Base-by-base conservation (phyloP, 2,888 invertebrate genomes). In the Nomada fabriciana region DNA sequence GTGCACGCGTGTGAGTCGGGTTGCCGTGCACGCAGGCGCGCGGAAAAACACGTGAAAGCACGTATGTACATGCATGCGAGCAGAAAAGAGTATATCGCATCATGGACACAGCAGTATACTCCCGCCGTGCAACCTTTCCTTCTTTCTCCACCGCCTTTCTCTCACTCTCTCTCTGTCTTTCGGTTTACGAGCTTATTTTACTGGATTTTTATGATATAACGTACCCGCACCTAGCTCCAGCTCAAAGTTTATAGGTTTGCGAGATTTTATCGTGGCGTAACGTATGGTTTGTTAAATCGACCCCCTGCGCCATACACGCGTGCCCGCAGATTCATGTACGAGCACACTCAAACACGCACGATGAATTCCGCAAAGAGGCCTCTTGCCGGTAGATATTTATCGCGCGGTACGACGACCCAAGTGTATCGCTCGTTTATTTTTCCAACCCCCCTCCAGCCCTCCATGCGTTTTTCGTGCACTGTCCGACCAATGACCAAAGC, bases 121-220 rank as follows among this genome's bases (percentile, higher is more conserved):
- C 43, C 43, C 47, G 52, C 11, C 20, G 50, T 42, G 57, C 29
- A 61, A 64, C 50, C 61, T 50, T 69, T 63, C 69, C 63, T 55
- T 53, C 65, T 20, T 75, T 59, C 67, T 42, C 43, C 59, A 25
- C 23, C 69, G 25, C 25, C 25, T 25, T 2, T 70, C 68, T 80
- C 76, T 68, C 76, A 79, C 83, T 70, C 68, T 80, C 76, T 68
- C 76, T 80, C 83, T 76, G 60, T 79, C 80, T 69, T 89, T 83
- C 90, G 87, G 88, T 93, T 93, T 93, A 93, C 93, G 93, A 93
- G 92, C 92, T 92, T 92, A 93, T 93, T 93, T 93, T 93, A 93
- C 93, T 91, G 92, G 91, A 93, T 93, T 93, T 93, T 93, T 93
- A 93, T 93, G 93, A 93, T 92, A 93, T 93, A 92, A 93, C 93